A percentile compares a stretch with the other conserved stretches of the same genome.
Conservation (phyloP, 1,140 invertebrate genomes). For the Coenobita brevimanus region DNA sequence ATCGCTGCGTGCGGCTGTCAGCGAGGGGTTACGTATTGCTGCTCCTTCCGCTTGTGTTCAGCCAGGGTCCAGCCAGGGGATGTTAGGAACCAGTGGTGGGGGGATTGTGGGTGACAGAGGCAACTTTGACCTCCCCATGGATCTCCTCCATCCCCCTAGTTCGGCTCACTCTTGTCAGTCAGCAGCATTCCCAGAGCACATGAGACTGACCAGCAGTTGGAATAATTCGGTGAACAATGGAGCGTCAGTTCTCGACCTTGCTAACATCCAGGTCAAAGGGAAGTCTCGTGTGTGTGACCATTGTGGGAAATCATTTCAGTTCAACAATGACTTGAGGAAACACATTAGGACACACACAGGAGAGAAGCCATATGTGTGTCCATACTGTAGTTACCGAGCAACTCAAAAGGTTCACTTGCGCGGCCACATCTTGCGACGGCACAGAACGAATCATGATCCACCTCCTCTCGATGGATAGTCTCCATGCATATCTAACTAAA, state of each 20-base stretch:
- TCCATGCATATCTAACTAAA: not conserved
- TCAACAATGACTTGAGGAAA: slow-evolving; percentile 50
- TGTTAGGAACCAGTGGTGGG: slow-evolving; percentile 17
- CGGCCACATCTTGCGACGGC: slow-evolving; percentile 50
- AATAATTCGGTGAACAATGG: slow-evolving; percentile 16
- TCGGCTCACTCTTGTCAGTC: slow-evolving; percentile 24
- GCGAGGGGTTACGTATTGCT: slow-evolving; percentile 39
- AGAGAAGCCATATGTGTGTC: slow-evolving; percentile 56
- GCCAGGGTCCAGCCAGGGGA: slow-evolving; percentile 21
- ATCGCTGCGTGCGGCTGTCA: slow-evolving; percentile 41
- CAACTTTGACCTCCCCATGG: slow-evolving; percentile 24
- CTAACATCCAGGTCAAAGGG: slow-evolving; percentile 23
- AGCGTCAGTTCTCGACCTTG: slow-evolving; percentile 20
- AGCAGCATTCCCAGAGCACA: slow-evolving; percentile 14
- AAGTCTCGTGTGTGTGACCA: slow-evolving; percentile 50
- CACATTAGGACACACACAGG: slow-evolving; percentile 55
- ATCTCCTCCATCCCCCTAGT: slow-evolving; percentile 6
- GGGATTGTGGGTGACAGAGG: slow-evolving; percentile 31
- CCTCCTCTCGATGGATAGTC: slow-evolving; percentile 31
- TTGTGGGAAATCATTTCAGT: slow-evolving; percentile 57
- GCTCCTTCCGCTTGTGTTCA: slow-evolving; percentile 32
- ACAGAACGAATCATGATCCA: slow-evolving; percentile 28
- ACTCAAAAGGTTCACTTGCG: slow-evolving; percentile 57
- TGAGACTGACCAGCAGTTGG: slow-evolving; percentile 32
- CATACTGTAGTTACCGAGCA: slow-evolving; percentile 55